These are phyloP conservation scores for Drosophila trichaetosa DNA, from an alignment of 2,888 invertebrate species.

Conservation along the genomic window DNA sequence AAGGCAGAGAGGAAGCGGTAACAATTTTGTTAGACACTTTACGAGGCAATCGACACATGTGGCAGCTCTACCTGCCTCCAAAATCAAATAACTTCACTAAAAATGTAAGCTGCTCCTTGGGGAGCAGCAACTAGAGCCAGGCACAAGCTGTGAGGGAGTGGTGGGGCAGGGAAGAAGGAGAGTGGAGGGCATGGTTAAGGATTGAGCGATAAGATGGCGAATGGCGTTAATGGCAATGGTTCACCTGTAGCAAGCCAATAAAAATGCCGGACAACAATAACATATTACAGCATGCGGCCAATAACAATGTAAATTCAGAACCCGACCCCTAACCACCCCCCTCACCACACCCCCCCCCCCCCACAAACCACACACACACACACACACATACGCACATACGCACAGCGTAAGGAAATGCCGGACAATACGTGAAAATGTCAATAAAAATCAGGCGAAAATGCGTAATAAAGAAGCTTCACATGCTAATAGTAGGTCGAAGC, in stretches of 20 bases:
- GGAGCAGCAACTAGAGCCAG: constrained; percentile 1
- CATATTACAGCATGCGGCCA: constrained; percentile 71
- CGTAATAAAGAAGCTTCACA: constrained; percentile 54
- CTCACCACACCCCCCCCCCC: no score
- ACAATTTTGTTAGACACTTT: constrained; percentile 56
- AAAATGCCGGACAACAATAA: constrained; percentile 66
- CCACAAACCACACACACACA: not conserved
- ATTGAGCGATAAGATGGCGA: not conserved
- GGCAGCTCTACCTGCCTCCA: constrained; percentile 27
- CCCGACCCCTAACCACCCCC: not conserved
- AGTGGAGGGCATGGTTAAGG: not conserved
- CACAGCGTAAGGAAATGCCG: constrained; percentile 49
- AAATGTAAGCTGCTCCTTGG: constrained; percentile 51
- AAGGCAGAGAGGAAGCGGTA: constrained; percentile 15
- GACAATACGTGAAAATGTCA: constrained; percentile 74
- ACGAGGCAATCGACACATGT: constrained; percentile 63
- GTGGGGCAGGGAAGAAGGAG: no score
- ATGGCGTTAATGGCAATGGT: constrained; percentile 59
- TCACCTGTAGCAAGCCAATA: constrained; percentile 71
- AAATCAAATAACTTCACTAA: constrained; percentile 72
- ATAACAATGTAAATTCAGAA: constrained; percentile 64
- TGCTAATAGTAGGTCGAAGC: constrained; percentile 28
- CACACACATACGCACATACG: not conserved
- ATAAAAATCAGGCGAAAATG: constrained; percentile 64
- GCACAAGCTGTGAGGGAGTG: not conserved